phyloP scores from a whole-genome alignment of 2,888 invertebrate species.

The Elaeidobius kamerunicus region DNA sequence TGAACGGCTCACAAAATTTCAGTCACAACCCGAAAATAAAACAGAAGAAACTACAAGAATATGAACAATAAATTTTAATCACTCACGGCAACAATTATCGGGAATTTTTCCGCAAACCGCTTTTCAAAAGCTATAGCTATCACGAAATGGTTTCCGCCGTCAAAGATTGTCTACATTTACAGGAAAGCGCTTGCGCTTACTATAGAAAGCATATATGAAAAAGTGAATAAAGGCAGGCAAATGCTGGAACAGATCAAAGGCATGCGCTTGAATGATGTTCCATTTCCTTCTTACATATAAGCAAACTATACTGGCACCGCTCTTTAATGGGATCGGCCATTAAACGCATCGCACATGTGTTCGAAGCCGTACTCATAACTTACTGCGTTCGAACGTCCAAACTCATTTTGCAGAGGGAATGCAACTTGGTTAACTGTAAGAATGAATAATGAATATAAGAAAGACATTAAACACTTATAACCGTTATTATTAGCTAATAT shows the following conservation, averaged over 20 bases:
- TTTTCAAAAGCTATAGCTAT: conserved; percentile 28
- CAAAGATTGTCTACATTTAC: conserved; percentile 18
- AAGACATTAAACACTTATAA: no score
- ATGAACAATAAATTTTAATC: conserved; percentile 1
- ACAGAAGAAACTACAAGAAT: no score
- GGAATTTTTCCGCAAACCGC: conserved; percentile 23
- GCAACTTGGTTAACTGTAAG: conserved; percentile 8
- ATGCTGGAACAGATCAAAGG: conserved; percentile 24
- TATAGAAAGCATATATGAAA: conserved; percentile 19
- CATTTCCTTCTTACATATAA: conserved; percentile 13
- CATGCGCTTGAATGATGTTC: conserved; percentile 25
- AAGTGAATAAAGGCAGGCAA: conserved; percentile 26
- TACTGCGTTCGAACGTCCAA: conserved; percentile 23
- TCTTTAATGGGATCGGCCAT: conserved; percentile 25
- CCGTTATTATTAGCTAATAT: no score
- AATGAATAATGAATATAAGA: background rate
- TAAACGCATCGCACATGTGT: conserved; percentile 22
- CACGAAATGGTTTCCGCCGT: conserved; percentile 27
- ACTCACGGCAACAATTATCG: conserved; percentile 12
- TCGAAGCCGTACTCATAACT: background rate
- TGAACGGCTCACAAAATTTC: no score
- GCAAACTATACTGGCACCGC: conserved; percentile 6
- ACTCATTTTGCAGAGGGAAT: conserved; percentile 12
- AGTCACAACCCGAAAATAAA: no score
- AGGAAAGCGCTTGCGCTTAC: conserved; percentile 28